Evolutionary conservation across 2,797 vertebrate genomes (phyloP), one percentile per base, ranked within the genome.

Genomic region (Sebastes itinus): DNA sequence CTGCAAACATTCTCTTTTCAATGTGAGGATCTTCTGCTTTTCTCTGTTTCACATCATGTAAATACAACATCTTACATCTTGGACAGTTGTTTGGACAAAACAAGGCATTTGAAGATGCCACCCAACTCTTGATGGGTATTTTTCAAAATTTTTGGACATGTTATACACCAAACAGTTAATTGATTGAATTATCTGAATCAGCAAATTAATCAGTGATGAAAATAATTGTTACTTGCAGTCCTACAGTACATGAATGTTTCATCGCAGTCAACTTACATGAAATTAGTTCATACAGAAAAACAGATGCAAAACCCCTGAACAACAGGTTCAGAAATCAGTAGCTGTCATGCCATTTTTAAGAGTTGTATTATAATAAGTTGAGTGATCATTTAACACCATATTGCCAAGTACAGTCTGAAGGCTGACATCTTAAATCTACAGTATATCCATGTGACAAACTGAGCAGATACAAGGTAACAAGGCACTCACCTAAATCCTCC

Each of bases 401-500:
- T 46, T 46, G 0, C 16, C 42, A 46, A 46, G 16, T 18, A 18
- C 42, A 20, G 42, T 16, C 16, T 49, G 10, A 32, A 42, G 16
- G 14, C 11, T 52, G 20, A 62, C 6, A 28, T 32, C 16, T 38
- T 8, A 27, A 3, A n/a, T 18, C 25, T 64, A 23, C 5, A 22
- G n/a, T 33, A 5, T 14, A 7, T 54, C 3, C 1, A 30, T 32
- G 1, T 10, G 49, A 18, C 12, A 85, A 62, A 73, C 1, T 8
- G 6, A 28, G n/a, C n/a, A 60, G 23, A 46, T 0, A 42, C 2
- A 20, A 16, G 8, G 6, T 8, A 32, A 71, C 12, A 28, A 61
- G 18, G 1, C 4, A 78, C 90, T 85, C 95, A 98, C 97, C 96
- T 96, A 84, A 98, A 95, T 4, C 91, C 80, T 42, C 98, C 98